These are phyloP conservation scores for Tauraco erythrolophus DNA, from an alignment of 2,113 vertebrate genomes.

Conservation along the genomic window DNA sequence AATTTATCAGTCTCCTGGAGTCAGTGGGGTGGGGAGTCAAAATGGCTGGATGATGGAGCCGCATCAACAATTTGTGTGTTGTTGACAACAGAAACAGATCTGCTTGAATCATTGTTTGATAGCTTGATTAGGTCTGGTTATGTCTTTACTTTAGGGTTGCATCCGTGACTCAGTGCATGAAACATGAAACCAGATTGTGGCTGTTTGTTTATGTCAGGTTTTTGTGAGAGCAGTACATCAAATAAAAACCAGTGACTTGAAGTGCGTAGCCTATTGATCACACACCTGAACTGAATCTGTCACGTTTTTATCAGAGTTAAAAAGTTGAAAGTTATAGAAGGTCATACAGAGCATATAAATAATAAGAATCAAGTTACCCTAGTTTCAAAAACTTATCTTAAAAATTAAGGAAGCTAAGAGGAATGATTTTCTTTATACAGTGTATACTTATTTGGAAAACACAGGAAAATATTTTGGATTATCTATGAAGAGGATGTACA, in stretches of 20 bases:
- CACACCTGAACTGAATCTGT: not conserved
- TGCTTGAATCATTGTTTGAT: not conserved
- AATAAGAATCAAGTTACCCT: conserved; percentile 72
- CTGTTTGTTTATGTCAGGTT: not conserved
- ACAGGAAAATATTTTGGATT: not conserved
- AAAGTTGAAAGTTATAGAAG: conserved; percentile 67
- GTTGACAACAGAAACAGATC: not conserved
- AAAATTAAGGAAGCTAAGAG: conserved; percentile 72
- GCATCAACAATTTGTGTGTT: not conserved
- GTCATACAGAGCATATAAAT: conserved; percentile 74
- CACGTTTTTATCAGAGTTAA: conserved; percentile 29
- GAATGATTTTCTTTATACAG: not conserved
- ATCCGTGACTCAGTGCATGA: not conserved
- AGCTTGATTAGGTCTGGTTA: not conserved
- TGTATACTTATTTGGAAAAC: not conserved
- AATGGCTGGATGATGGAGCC: not conserved
- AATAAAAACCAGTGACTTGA: not conserved
- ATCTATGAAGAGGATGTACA: not conserved
- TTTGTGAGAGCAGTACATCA: not conserved
- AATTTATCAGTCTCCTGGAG: not conserved
- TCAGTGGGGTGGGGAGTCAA: not conserved
- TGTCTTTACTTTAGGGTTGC: not conserved
- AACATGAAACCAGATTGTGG: not conserved
- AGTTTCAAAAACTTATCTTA: conserved; percentile 68
- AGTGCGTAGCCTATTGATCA: rapidly evolving